These are phyloP conservation scores for Sorex fumeus DNA, from an alignment of 2,113 vertebrate species.

Conservation along the genomic window DNA sequence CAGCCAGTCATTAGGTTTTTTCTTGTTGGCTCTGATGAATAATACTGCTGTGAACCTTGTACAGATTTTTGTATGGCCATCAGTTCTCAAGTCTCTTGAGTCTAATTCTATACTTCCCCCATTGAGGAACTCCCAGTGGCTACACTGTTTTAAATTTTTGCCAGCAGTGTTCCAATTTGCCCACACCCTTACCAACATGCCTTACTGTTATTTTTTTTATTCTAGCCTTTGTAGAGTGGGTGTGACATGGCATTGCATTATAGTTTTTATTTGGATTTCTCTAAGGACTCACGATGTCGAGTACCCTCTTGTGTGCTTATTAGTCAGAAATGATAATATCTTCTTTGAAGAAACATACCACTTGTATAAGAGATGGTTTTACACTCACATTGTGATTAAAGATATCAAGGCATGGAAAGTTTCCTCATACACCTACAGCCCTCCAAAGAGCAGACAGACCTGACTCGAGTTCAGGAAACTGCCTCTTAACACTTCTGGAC, in stretches of 20 bases:
- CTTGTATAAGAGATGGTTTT: neutral
- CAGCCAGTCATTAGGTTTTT: neutral
- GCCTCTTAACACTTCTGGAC: neutral
- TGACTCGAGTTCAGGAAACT: neutral
- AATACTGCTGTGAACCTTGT: neutral
- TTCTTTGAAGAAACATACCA: neutral
- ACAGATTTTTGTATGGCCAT: neutral
- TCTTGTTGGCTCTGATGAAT: neutral
- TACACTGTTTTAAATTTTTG: neutral
- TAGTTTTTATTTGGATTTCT: conserved; percentile 43
- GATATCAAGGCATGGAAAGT: neutral
- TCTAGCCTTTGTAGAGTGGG: neutral
- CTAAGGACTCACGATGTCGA: neutral
- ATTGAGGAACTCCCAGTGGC: neutral
- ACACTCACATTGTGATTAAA: conserved; percentile 29
- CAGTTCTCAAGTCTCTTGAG: conserved; percentile 3
- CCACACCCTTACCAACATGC: neutral
- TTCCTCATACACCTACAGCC: neutral
- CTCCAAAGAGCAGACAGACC: neutral
- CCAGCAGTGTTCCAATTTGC: neutral
- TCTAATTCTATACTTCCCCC: neutral
- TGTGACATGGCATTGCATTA: neutral
- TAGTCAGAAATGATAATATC: conserved; percentile 13
- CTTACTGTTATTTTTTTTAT: neutral
- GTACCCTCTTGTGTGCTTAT: neutral